A percentile compares a stretch with the other conserved stretches of the same genome.
Evolutionary conservation across 2,888 invertebrate species (phyloP).

Genomic region (Ischnus inquisitorius): DNA sequence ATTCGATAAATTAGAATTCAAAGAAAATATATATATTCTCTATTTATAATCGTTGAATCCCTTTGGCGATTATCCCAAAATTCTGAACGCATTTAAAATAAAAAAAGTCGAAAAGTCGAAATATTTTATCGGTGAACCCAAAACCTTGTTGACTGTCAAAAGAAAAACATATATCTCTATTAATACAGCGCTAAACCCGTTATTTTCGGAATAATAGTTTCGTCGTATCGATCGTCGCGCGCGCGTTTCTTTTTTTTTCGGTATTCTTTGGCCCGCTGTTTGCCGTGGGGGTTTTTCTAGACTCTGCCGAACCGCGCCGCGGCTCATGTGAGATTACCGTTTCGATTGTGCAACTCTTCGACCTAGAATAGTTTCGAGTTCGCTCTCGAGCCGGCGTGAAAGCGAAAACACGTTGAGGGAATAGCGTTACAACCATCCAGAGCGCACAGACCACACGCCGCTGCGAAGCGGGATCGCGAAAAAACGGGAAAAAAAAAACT

Average conservation of each 20-base stretch:
- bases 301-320: neutral
- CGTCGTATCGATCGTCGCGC: neutral
- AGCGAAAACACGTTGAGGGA: neutral
- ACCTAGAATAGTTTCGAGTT: constrained; percentile 68
- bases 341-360: constrained; percentile 73
- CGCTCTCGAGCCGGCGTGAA: constrained; percentile 3
- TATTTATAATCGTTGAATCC: too few relatives aligned
- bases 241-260: constrained; percentile 3
- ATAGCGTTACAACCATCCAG: neutral
- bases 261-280: constrained; percentile 8
- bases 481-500: neutral
- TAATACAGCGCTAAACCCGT: too few relatives aligned
- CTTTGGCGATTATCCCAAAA: too few relatives aligned
- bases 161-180: neutral
- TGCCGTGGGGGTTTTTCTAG: too few relatives aligned
- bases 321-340: constrained; percentile 63
- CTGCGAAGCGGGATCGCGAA: too few relatives aligned
- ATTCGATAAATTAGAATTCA: too few relatives aligned
- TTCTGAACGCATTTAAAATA: too few relatives aligned
- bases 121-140: neutral
- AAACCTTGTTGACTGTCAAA: neutral
- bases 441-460: neutral
- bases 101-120: neutral
- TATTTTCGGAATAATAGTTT: too few relatives aligned
- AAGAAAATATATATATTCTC: too few relatives aligned